Evolutionary conservation across 2,797 vertebrate species (phyloP), one percentile per base, ranked within the genome.

Genomic region (Xerus rutilus): DNA sequence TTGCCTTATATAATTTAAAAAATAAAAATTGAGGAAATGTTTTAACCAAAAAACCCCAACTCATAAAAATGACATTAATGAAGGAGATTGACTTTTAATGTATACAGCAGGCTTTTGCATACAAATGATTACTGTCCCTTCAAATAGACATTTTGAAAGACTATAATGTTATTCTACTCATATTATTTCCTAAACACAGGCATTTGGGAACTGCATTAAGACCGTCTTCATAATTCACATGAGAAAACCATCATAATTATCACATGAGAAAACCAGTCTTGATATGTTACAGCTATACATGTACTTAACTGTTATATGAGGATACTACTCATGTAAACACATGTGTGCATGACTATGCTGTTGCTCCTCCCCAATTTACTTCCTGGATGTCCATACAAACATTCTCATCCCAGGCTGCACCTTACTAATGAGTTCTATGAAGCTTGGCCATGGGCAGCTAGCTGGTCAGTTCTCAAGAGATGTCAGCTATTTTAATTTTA

Each of bases 401-500:
- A 5, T 11, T n/a, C 76, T 64, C 18, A 49, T 45, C 45, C 65
- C 3, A 12, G 14, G 7, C 45, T 43, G 23, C n/a, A 64, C 12
- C 64, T 35, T 10, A 28, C 10, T n/a, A 74, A 2, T 0, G 10
- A 76, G 69, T 23, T 64, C 35, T 14, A 28, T 30, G 43, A 32
- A 52, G n/a, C 65, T 7, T n/a, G 47, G 52, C 23, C 92, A 82
- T 5, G 43, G 85, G 64, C 77, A 76, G 94, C 35, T 62, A 62
- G 20, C 23, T 8, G 81, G 49, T 45, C 87, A 79, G 70, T 54
- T 69, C 76, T 52, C 70, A 5, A 83, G 73, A 20, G n/a, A 83
- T 21, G 39, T 35, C 49, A 89, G 70, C 21, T 47, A 49, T 82
- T 91, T 91, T 91, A 95, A 70, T 95, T 95, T 76, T 70, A 95